Base-by-base conservation (phyloP, 1,140 invertebrate genomes). In the Drosophila tropicalis region DNA sequence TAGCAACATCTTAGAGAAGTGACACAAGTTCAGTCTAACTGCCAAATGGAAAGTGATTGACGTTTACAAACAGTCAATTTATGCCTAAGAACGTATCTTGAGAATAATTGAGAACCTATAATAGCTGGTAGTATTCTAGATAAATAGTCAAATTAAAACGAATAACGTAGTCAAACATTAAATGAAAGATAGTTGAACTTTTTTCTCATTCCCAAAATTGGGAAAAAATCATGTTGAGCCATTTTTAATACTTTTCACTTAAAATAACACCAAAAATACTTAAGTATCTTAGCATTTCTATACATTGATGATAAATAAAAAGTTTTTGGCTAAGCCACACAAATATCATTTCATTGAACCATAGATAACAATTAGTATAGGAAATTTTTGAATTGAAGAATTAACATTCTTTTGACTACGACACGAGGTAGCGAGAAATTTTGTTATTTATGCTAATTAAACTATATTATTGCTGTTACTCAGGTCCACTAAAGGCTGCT, bases 391-490 rank as follows among this genome's bases (percentile, higher is more conserved):
- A 17, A 9, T 17, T 17, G 10, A 51, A 51, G 17, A 47, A 6
- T 47, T 47, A 17, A 9, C 15, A 15, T 47, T 51, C 3, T 19
- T 17, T 39, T 39, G 36, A 47, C 56, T 76, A 61, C 75, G 44
- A 70, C 60, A 47, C 39, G 60, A 72, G 44, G 41, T 81, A 63
- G 29, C 39, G 15, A 25, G 15, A 55, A 67, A 63, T 86, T 84
- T 71, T 62, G 66, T 36, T 1, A 47, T 36, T 68, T 65, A 40
- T 40, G 17, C 64, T 78, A 79, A 67, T 71, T 64, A 65, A 51
- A 71, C 62, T 78, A 86, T 25, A 69, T 63, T 67, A 76, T 83
- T 71, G 62, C 60, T 62, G 54, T 76, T 66, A 51, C 17, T 34
- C 41, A 62, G 44, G 54, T 34, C 15, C 65, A 60, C 67, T 22